Percentiles rank a stretch among this genome's conserved stretches.
These are phyloP conservation scores for Solea senegalensis DNA, from an alignment of 2,113 vertebrate species.

Conservation along the genomic window DNA sequence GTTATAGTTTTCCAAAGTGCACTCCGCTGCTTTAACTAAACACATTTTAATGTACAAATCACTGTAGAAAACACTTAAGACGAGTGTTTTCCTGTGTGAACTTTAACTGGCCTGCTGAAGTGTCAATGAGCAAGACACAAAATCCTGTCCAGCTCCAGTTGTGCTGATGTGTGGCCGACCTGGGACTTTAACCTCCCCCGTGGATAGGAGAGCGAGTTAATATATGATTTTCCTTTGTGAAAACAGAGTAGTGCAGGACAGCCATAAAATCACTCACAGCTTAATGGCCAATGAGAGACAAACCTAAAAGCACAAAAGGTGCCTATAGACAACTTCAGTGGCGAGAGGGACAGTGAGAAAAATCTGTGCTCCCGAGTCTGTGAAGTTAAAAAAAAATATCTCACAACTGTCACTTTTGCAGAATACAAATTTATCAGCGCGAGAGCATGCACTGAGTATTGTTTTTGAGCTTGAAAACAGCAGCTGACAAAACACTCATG, in stretches of 20 bases:
- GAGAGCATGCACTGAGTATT: neutral
- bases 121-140: conserved; percentile 49
- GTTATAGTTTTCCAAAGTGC: conserved; percentile 71
- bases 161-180: conserved; percentile 50
- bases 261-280: conserved; percentile 58
- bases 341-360: conserved; percentile 19
- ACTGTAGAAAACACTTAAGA: conserved; percentile 58
- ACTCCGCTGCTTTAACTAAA: conserved; percentile 72
- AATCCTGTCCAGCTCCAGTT: conserved; percentile 20
- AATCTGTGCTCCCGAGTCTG: neutral
- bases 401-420: neutral
- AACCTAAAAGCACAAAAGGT: conserved; percentile 36
- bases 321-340: conserved; percentile 7
- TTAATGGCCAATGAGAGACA: conserved; percentile 57
- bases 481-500: conserved; percentile 16
- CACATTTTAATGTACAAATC: conserved; percentile 64
- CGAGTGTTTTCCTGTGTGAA: conserved; percentile 38
- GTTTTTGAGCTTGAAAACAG: conserved; percentile 6
- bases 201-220: conserved; percentile 47
- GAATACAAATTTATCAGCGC: conserved; percentile 2
- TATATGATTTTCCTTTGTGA: conserved; percentile 61
- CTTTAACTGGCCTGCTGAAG: conserved; percentile 57
- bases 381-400: neutral
- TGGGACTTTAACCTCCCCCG: conserved; percentile 37
- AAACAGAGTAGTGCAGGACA: conserved; percentile 49